Conservation (phyloP, 2,113 vertebrate species). For the Puffinus mauretanicus region DNA sequence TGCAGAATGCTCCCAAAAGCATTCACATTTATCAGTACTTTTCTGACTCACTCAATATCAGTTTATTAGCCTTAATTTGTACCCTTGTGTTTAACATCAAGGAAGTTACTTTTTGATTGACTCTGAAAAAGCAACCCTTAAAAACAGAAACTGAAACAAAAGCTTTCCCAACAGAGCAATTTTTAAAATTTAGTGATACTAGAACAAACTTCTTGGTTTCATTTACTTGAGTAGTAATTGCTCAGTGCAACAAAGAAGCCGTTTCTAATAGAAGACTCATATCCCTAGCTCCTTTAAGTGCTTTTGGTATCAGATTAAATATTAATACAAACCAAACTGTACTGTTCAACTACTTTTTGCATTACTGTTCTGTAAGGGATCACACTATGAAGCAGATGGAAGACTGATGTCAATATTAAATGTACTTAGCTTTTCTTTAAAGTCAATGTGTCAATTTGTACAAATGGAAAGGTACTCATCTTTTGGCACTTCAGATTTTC, state of each 20-base stretch:
- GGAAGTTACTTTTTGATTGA: constrained; percentile 32
- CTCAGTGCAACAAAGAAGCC: constrained; percentile 48
- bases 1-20: background rate
- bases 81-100: constrained; percentile 11
- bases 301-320: constrained; percentile 70
- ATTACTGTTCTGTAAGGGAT: constrained; percentile 34
- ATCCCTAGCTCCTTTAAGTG: constrained; percentile 69
- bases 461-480: background rate
- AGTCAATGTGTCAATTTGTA: constrained; percentile 3
- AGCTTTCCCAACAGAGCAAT: constrained; percentile 43
- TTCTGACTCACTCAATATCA: constrained; percentile 29
- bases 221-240: constrained; percentile 46
- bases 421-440: constrained; percentile 30
- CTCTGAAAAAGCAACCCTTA: constrained; percentile 19
- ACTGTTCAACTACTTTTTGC: constrained; percentile 18
- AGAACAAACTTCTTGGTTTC: constrained; percentile 56
- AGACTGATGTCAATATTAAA: constrained; percentile 20
- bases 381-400: background rate
- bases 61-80: constrained; percentile 54
- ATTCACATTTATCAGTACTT: background rate
- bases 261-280: constrained; percentile 41
- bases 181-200: constrained; percentile 27
- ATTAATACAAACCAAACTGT: constrained; percentile 71
- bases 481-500: background rate
- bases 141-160: constrained; percentile 8